A percentile compares a stretch with the other conserved stretches of the same genome.
Conservation (phyloP, 2,888 invertebrate genomes). For the Gymnosoma rotundatum region DNA sequence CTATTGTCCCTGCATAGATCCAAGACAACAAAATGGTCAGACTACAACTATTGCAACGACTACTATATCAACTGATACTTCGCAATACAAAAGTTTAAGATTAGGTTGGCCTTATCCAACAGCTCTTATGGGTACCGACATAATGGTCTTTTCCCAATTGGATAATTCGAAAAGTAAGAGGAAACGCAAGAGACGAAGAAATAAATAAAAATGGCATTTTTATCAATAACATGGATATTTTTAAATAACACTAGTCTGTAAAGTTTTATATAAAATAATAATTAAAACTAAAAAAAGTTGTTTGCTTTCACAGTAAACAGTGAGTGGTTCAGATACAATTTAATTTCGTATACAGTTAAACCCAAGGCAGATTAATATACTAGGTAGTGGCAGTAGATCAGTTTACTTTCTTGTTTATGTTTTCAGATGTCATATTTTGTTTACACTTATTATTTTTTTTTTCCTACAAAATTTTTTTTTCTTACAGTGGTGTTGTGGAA, state of each 20-base stretch:
- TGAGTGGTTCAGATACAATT: too few relatives aligned
- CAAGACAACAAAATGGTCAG: constrained; percentile 72
- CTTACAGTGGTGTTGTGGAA: too few relatives aligned
- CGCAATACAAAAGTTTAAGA: neutral
- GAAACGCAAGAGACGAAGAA: constrained; percentile 9
- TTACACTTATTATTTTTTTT: too few relatives aligned
- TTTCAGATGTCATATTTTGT: too few relatives aligned
- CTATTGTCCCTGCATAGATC: constrained; percentile 81
- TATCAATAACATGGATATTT: neutral
- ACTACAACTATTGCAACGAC: neutral
- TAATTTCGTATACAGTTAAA: too few relatives aligned
- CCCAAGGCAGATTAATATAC: too few relatives aligned
- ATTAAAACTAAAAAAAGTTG: too few relatives aligned
- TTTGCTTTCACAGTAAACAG: too few relatives aligned
- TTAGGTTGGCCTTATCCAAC: neutral
- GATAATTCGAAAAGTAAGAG: neutral
- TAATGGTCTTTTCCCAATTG: constrained; percentile 31
- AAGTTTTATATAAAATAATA: too few relatives aligned
- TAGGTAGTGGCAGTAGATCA: too few relatives aligned
- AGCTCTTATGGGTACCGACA: neutral
- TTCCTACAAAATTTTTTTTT: too few relatives aligned
- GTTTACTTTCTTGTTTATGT: too few relatives aligned
- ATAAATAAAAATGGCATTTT: neutral
- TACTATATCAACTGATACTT: neutral
- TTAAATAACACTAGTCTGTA: constrained; percentile 16